Base-by-base conservation (phyloP, 2,113 vertebrate species). In the Petromus typicus region DNA sequence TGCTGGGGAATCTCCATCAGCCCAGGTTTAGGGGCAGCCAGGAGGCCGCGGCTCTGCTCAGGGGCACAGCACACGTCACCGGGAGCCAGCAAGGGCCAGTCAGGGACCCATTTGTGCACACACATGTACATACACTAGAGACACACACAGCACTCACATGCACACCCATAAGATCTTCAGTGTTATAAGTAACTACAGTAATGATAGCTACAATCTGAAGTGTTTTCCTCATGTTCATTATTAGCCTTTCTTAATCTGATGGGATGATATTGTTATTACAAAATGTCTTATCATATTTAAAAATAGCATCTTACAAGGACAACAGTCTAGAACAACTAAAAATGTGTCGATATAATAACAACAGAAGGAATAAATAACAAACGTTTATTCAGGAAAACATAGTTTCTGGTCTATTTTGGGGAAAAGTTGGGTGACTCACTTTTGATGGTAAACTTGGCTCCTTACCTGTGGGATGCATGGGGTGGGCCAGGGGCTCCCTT, bases 1-100 rank as follows among this genome's bases (percentile, higher is more conserved):
- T 66, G 64, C 78, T 83, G 43, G 59, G 94, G 91, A 90, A 69
- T 90, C 87, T 76, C n/a, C 51, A 48, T 94, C 63, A 96, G 75
- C n/a, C 75, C 67, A 94, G 54, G 86, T 43, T 63, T 30, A 13
- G 27, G 40, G 54, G 71, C 25, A 45, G 56, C 43, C 67, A 69
- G 18, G 30, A 86, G 30, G 23, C n/a, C 45, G 13, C 9, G 54
- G 69, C n/a, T 86, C 22, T 71, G 25, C 34, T 67, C 51, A 88
- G 85, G 23, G 85, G 43, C 51, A 69, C 30, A 91, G 34, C 4
- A 27, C 16, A 56, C 10, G n/a, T 6, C 3, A 6, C 16, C 45
- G 7, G 22, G 54, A 73, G 4, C 71, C n/a, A n/a, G 34, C 85
- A 51, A 57, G 40, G 13, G 59, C 6, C 9, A n/a, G 40, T 48